These are phyloP conservation scores for Tokudaia tokunoshimensis DNA, from an alignment of 2,797 vertebrate genomes.

Conservation along the genomic window DNA sequence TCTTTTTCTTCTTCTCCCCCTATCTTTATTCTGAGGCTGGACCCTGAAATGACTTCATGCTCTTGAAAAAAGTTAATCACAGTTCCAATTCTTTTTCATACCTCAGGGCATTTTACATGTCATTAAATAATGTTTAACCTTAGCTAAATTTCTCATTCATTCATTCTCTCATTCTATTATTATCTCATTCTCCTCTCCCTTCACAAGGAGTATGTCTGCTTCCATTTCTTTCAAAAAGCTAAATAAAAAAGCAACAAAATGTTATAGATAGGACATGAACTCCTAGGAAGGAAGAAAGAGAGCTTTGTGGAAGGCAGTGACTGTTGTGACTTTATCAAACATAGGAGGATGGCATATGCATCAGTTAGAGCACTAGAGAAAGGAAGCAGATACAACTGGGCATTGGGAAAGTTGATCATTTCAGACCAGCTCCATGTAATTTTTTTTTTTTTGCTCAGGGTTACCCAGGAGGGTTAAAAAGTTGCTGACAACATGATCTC, in stretches of 20 bases:
- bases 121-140: conserved; percentile 76
- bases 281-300: background rate
- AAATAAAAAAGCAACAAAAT: conserved; percentile 19
- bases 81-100: conserved; percentile 25
- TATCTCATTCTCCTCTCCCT: background rate
- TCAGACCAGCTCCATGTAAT: background rate
- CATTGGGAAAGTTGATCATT: background rate
- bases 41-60: conserved; percentile 42
- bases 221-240: conserved; percentile 45
- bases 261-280: background rate
- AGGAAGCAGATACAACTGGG: background rate
- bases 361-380: background rate
- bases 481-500: background rate
- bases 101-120: conserved; percentile 31
- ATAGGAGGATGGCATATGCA: background rate
- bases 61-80: conserved; percentile 48
- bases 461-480: background rate
- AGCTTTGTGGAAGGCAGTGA: background rate
- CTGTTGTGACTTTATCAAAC: background rate
- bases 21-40: conserved; percentile 45
- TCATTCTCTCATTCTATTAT: background rate
- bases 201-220: conserved; percentile 39
- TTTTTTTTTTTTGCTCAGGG: background rate
- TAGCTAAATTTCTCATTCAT: conserved; percentile 31
- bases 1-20: background rate